A percentile compares a stretch with the other conserved stretches of the same genome.
Conservation (phyloP, 2,797 vertebrate species). For the Cyclura pinguis region DNA sequence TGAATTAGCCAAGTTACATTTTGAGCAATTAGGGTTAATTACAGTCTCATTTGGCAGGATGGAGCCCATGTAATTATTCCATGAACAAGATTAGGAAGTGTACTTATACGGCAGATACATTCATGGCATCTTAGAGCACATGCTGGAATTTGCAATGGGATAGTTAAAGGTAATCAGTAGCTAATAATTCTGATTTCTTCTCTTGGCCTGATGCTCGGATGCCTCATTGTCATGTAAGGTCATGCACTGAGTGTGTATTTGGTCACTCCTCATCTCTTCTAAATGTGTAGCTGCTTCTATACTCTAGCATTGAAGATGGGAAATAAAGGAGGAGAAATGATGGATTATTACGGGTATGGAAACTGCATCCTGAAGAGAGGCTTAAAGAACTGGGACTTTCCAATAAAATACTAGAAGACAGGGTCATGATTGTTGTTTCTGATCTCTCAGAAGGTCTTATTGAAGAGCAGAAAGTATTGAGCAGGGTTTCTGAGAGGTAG, state of each 20-base stretch:
- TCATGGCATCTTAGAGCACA: constrained; percentile 68
- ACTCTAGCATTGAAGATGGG: neutral
- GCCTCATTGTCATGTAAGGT: constrained; percentile 62
- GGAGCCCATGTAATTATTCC: constrained; percentile 88
- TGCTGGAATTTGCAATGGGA: constrained; percentile 84
- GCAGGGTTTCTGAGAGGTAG: neutral
- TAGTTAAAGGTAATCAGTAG: constrained; percentile 88
- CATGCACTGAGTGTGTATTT: constrained; percentile 52
- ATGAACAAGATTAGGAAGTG: constrained; percentile 81
- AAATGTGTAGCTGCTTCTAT: constrained; percentile 23
- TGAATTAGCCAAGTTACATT: constrained; percentile 90
- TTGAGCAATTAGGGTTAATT: constrained; percentile 96
- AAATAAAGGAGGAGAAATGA: neutral
- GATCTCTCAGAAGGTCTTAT: neutral
- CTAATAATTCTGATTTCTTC: constrained; percentile 78
- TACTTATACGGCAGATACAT: constrained; percentile 70
- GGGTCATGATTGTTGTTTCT: neutral
- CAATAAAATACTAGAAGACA: neutral
- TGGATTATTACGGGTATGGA: neutral
- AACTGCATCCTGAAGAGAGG: neutral
- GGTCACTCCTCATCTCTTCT: constrained; percentile 13
- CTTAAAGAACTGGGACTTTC: neutral
- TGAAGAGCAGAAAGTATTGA: neutral
- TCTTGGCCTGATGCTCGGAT: constrained; percentile 65
- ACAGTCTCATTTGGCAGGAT: constrained; percentile 91